Evolutionary conservation across 2,888 invertebrate genomes (phyloP).

Genomic region (Apeira syringaria): DNA sequence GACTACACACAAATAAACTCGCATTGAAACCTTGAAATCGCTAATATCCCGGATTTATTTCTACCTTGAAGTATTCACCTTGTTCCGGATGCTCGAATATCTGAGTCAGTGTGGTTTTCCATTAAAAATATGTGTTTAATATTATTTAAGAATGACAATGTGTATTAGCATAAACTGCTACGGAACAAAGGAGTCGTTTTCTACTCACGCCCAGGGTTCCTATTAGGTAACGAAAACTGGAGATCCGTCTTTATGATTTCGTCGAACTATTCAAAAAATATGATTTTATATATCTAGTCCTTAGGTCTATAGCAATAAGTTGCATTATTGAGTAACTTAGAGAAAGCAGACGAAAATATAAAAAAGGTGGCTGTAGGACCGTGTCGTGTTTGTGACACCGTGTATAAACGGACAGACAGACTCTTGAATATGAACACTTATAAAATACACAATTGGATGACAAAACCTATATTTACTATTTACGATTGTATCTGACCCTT

Average conservation of each 20-base stretch:
- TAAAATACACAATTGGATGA: constrained; percentile 53
- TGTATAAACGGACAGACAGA: constrained; percentile 67
- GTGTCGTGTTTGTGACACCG: constrained; percentile 70
- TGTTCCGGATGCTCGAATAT: constrained; percentile 31
- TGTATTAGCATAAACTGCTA: constrained; percentile 63
- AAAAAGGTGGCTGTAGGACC: constrained; percentile 47
- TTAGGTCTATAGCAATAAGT: constrained; percentile 24
- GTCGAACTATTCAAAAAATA: neutral
- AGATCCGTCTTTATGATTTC: constrained; percentile 47
- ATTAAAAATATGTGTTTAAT: constrained; percentile 50
- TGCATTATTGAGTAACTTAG: constrained; percentile 22
- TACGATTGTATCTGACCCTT: too few relatives aligned
- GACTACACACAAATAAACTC: neutral
- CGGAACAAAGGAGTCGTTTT: constrained; percentile 57
- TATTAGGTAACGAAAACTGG: constrained; percentile 63
- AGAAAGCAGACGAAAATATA: constrained; percentile 19
- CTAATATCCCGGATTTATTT: constrained; percentile 18
- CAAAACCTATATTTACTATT: too few relatives aligned
- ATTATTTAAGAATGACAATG: constrained; percentile 41
- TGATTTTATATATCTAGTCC: constrained; percentile 9
- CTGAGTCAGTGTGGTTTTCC: constrained; percentile 55
- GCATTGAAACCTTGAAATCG: constrained; percentile 8
- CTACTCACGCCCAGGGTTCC: constrained; percentile 67
- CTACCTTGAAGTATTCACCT: constrained; percentile 33
- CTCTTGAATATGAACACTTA: constrained; percentile 61